Base-by-base conservation (phyloP, 1,140 invertebrate genomes). In the Aricia agestis region DNA sequence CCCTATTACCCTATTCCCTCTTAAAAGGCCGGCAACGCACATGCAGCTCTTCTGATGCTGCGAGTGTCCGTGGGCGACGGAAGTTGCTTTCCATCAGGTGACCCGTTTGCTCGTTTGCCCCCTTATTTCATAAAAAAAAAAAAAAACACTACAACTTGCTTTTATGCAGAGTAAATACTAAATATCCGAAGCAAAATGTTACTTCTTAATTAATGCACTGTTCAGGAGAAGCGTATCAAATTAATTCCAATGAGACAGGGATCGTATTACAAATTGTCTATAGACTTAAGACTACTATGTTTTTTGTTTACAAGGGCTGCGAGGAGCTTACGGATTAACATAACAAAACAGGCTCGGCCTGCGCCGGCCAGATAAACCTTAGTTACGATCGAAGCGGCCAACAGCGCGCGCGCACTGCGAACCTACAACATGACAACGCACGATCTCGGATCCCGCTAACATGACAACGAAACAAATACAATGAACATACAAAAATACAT, bases 341-440 rank as follows among this genome's bases (percentile, higher is more conserved):
- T 82, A 86, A 81, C 76, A 80, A 79, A 85, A 85, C 85, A 82
- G 82, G 85, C 82, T 87, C 79, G 81, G 82, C 78, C 78, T 85
- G 81, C 82, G 86, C 70, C 74, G 74, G 74, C 67, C 78, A 78
- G 84, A 86, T 86, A 81, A 86, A 82, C 86, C 86, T 89, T 86
- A 90, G 88, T 90, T 82, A 79, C 79, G 74, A 81, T 82, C 78
- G 71, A 82, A 77, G 80, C 83, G 82, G 80, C 86, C 76, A 76
- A 66, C 78, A 73, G 82, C 88, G 86, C 88, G 88, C 82, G 84
- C 87, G 87, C 88, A 67, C 70, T 65, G 61, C 63, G 7, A 31
- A 61, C 58, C 41, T 18, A 2, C 59, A 25, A 63, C n/a, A 70
- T 63, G 59, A 61, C 59, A 31, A n/a, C 57, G 15, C 19, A 32